Base-by-base conservation (phyloP, 2,888 invertebrate genomes). In the Actias luna region DNA sequence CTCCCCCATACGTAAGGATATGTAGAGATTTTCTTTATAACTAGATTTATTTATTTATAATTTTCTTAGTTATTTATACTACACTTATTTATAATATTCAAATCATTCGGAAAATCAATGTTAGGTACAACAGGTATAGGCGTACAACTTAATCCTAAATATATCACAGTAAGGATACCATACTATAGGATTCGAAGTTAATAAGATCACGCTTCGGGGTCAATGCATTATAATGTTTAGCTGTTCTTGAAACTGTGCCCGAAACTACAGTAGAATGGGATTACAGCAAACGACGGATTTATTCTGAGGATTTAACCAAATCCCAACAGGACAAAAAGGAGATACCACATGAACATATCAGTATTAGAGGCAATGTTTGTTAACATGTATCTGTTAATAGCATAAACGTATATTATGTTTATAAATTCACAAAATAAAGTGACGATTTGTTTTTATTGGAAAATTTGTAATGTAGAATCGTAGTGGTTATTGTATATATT, bases 271-370 rank as follows among this genome's bases (percentile, higher is more conserved):
- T 65, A 65, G 78, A 81, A 85, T 88, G 70, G 83, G 88, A 88
- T 91, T 87, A 89, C 84, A 79, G 72, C 79, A 85, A 87, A 85
- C 84, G 82, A 78, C 80, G 85, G 85, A 87, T 87, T 89, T 91
- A 89, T 87, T 77, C 83, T 71, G 78, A 76, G 87, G 88, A 83
- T 89, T 85, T 84, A 78, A 74, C 73, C 69, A 80, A 85, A 87
- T 85, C 84, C 85, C 77, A 66, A 71, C 74, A n/a, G 82, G 82
- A 82, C 83, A 82, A 82, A 85, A 82, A 81, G 83, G 83, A n/a
- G 84, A 83, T 80, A 75, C 75, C 72, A 70, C 73, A 67, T 74
- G 76, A 74, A 81, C 82, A 78, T 72, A 73, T 74, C 71, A 73
- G 80, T 76, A 79, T 83, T 84, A 84, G 76, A 78, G 75, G 76